These are phyloP conservation scores for Odontomyia ornata DNA, from an alignment of 2,888 invertebrate species.

Conservation along the genomic window DNA sequence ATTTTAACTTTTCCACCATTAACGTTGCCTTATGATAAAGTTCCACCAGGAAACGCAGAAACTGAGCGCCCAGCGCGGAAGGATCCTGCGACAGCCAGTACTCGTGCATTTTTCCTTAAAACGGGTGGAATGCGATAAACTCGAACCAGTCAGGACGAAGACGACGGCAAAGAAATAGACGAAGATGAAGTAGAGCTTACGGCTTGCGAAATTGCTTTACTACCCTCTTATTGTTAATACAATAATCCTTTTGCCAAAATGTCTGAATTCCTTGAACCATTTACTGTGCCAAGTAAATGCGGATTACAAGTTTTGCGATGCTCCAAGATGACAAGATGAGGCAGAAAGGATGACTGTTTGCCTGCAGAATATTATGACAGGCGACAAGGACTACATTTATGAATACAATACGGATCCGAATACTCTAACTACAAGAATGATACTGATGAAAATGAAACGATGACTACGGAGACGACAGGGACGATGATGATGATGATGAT, in stretches of 20 bases:
- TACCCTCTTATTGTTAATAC: constrained; percentile 27
- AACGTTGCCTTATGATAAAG: no score
- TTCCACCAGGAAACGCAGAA: no score
- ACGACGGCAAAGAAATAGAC: not conserved
- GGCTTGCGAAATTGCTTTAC: not conserved
- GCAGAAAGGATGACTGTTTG: not conserved
- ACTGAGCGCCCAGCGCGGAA: no score
- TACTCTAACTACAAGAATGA: not conserved
- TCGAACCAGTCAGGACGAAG: not conserved
- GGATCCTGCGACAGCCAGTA: no score
- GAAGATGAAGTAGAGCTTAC: not conserved
- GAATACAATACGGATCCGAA: not conserved
- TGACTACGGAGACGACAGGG: no score
- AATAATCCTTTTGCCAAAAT: constrained; percentile 38
- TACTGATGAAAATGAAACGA: constrained; percentile 9
- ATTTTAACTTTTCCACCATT: constrained; percentile 7
- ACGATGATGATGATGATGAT: constrained; percentile 7
- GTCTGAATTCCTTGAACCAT: constrained; percentile 31
- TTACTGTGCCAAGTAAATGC: constrained; percentile 25
- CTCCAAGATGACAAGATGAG: not conserved
- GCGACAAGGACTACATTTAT: not conserved
- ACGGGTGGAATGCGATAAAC: no score
- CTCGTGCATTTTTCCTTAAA: no score
- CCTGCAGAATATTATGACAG: not conserved
- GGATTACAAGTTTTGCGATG: constrained; percentile 32